phyloP scores from a whole-genome alignment of 2,888 invertebrate species.

The Ichneumoninae sp. region DNA sequence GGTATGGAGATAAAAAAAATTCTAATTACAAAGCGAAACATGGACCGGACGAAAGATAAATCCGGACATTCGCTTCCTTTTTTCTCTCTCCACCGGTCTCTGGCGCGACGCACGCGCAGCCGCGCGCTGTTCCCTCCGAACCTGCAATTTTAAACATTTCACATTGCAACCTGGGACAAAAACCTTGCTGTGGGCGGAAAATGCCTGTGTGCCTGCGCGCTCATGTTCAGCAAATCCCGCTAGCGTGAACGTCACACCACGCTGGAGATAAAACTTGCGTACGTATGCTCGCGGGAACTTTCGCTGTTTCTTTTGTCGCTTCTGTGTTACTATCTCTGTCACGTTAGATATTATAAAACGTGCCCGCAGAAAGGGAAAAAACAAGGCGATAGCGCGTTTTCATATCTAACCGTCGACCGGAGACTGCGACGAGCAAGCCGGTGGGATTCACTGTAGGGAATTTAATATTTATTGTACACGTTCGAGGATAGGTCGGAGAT shows the following conservation, averaged over 20 bases:
- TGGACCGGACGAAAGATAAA: conserved; percentile 73
- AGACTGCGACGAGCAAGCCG: background rate
- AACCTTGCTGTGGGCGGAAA: conserved; percentile 61
- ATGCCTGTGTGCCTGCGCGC: conserved; percentile 15
- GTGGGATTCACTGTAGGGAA: background rate
- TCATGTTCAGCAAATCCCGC: conserved; percentile 10
- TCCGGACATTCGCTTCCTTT: conserved; percentile 64
- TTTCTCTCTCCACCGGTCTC: conserved; percentile 29
- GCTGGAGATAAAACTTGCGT: conserved; percentile 39
- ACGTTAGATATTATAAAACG: conserved; percentile 46
- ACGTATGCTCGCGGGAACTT: conserved; percentile 33
- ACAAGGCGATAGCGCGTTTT: background rate
- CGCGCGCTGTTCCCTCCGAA: conserved; percentile 64
- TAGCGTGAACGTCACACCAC: conserved; percentile 39
- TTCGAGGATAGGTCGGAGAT: background rate
- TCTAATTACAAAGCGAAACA: conserved; percentile 69
- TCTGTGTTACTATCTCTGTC: conserved; percentile 24
- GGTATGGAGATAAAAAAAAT: conserved; percentile 56
- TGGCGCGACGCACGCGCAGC: conserved; percentile 27
- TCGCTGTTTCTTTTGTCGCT: conserved; percentile 33
- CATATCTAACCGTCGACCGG: conserved; percentile 6
- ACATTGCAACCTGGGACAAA: conserved; percentile 59
- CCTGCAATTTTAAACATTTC: conserved; percentile 76
- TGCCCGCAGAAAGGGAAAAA: conserved; percentile 1
- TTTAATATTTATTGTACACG: background rate